Conservation (phyloP, 2,888 invertebrate species). For the Drosophila glabriapex region DNA sequence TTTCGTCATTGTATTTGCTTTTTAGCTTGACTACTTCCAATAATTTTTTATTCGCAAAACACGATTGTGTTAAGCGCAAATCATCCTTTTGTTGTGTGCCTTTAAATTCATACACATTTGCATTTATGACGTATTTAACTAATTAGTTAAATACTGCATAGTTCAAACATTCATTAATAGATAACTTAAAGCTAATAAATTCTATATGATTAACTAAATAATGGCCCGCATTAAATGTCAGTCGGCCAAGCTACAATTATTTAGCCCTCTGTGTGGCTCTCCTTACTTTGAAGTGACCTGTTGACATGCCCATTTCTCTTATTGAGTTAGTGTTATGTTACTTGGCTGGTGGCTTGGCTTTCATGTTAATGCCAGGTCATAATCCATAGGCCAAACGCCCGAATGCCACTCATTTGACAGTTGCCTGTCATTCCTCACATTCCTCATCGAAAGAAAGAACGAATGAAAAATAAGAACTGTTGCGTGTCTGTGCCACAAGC, state of each 20-base stretch:
- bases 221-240: neutral
- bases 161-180: neutral
- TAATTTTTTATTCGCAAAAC: too few relatives aligned
- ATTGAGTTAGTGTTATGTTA: constrained; percentile 48
- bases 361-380: constrained; percentile 67
- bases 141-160: neutral
- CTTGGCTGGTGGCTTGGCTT: constrained; percentile 13
- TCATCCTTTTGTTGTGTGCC: neutral
- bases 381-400: constrained; percentile 55
- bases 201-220: neutral
- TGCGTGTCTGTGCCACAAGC: constrained; percentile 55
- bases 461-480: constrained; percentile 42
- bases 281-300: constrained; percentile 40
- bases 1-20: neutral
- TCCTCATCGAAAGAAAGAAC: constrained; percentile 20
- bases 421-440: constrained; percentile 59
- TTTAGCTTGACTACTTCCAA: neutral
- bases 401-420: constrained; percentile 74
- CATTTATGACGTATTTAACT: neutral
- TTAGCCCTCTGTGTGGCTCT: neutral
- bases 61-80: too few relatives aligned
- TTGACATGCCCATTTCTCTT: constrained; percentile 52
- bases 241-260: neutral
- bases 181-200: neutral
- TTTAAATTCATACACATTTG: neutral